A percentile compares a stretch with the other conserved stretches of the same genome.
These are phyloP conservation scores for Charadrius vociferus DNA, from an alignment of 2,113 vertebrate species.

Conservation along the genomic window DNA sequence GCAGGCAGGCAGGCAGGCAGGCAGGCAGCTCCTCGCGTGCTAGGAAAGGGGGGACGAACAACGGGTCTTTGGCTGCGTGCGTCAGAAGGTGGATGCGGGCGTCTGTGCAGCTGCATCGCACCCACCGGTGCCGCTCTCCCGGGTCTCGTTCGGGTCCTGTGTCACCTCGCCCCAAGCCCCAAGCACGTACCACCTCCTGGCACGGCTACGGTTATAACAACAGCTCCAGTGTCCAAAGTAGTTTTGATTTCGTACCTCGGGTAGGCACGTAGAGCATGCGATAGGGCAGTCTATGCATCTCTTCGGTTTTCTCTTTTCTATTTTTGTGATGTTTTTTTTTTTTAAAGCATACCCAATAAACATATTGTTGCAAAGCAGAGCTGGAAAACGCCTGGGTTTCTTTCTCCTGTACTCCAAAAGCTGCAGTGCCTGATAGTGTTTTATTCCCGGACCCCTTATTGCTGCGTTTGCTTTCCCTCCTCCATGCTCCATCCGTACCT, in stretches of 20 bases:
- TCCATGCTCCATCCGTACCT: neutral
- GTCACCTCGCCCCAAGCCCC: neutral
- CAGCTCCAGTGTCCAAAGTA: neutral
- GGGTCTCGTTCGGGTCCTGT: neutral
- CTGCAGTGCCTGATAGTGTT: neutral
- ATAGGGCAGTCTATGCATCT: neutral
- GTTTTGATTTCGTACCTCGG: neutral
- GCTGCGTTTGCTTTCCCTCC: neutral
- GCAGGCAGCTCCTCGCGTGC: neutral
- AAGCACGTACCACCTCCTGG: neutral
- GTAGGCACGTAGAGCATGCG: neutral
- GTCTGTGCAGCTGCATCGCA: neutral
- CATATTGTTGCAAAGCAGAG: neutral
- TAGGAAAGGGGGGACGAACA: neutral
- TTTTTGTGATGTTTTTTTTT: neutral
- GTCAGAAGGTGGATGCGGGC: neutral
- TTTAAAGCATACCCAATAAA: slow-evolving; percentile 46
- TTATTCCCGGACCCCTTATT: neutral
- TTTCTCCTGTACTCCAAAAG: neutral
- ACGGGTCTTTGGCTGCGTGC: neutral
- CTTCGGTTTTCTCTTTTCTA: neutral
- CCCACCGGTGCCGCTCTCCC: neutral
- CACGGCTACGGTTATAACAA: fast-evolving
- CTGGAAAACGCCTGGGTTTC: neutral
- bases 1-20: neutral